These are phyloP conservation scores for Lasioglossum calceatum DNA, from an alignment of 2,888 invertebrate species.

Conservation along the genomic window DNA sequence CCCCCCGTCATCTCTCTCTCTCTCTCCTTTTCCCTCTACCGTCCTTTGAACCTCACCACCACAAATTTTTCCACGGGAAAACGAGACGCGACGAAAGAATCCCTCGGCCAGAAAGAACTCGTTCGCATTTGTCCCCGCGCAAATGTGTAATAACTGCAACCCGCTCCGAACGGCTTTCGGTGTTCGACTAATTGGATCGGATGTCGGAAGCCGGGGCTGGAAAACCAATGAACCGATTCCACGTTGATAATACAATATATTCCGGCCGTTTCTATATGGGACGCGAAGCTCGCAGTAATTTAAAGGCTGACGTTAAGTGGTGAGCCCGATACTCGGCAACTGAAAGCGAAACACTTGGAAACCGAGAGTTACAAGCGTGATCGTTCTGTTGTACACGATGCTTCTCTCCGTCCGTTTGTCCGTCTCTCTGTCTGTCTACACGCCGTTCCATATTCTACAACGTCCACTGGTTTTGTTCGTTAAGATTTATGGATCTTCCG, in stretches of 20 bases:
- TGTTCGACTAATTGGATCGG: slow-evolving; percentile 13
- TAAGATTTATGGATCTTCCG: slow-evolving; percentile 3
- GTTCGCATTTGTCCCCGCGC: not conserved
- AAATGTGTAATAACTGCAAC: not conserved
- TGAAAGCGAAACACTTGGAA: slow-evolving; percentile 1
- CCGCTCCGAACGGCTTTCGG: not conserved
- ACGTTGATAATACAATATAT: slow-evolving; percentile 12
- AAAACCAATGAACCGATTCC: slow-evolving; percentile 6
- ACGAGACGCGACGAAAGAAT: not conserved
- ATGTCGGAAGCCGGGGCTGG: not conserved
- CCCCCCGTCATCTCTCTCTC: not conserved
- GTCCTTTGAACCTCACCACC: not conserved
- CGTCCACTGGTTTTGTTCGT: not conserved
- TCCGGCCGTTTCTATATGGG: not conserved
- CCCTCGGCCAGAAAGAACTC: not conserved
- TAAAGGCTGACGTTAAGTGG: slow-evolving; percentile 3
- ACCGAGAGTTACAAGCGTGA: slow-evolving; percentile 1
- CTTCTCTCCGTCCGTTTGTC: not conserved
- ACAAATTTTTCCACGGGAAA: not conserved
- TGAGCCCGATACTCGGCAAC: not conserved
- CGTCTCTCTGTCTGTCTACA: not conserved
- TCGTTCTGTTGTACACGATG: not conserved
- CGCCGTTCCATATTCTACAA: not conserved
- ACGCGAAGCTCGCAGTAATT: not conserved
- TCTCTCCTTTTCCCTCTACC: not conserved